These are phyloP conservation scores for Lepidurus apus DNA, from an alignment of 1,140 invertebrate species.

Conservation along the genomic window DNA sequence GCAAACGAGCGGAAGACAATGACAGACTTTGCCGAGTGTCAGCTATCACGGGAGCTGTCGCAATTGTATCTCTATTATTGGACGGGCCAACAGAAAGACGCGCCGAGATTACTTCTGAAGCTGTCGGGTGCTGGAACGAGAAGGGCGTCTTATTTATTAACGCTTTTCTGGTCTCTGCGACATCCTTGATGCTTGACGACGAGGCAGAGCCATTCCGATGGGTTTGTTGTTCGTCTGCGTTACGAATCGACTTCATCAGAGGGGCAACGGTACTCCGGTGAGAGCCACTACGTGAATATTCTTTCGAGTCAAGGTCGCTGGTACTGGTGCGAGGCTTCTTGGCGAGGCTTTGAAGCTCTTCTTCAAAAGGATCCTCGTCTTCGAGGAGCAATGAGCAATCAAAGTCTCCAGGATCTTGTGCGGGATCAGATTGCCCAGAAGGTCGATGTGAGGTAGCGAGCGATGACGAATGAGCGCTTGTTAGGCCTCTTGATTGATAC, in stretches of 20 bases:
- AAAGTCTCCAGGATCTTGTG: not conserved
- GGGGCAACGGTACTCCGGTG: not conserved
- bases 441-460: not conserved
- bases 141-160: not conserved
- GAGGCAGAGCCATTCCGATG: not conserved
- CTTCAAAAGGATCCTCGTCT: not conserved
- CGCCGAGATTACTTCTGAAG: not conserved
- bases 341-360: not conserved
- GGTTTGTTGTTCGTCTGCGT: not conserved
- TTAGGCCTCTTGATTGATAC: conserved; percentile 8
- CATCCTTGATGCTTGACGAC: not conserved
- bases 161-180: not conserved
- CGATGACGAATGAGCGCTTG: not conserved
- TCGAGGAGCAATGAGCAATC: conserved; percentile 14
- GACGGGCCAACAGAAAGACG: not conserved
- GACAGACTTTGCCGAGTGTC: not conserved
- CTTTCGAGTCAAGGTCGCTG: not conserved
- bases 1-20: conserved; percentile 13
- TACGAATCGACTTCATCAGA: not conserved
- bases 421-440: not conserved
- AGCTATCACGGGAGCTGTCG: not conserved
- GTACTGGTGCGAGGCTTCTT: not conserved
- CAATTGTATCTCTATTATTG: not conserved
- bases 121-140: not conserved
- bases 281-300: not conserved